These are phyloP conservation scores for Bagarius yarrelli DNA, from an alignment of 2,113 vertebrate genomes.

Conservation along the genomic window DNA sequence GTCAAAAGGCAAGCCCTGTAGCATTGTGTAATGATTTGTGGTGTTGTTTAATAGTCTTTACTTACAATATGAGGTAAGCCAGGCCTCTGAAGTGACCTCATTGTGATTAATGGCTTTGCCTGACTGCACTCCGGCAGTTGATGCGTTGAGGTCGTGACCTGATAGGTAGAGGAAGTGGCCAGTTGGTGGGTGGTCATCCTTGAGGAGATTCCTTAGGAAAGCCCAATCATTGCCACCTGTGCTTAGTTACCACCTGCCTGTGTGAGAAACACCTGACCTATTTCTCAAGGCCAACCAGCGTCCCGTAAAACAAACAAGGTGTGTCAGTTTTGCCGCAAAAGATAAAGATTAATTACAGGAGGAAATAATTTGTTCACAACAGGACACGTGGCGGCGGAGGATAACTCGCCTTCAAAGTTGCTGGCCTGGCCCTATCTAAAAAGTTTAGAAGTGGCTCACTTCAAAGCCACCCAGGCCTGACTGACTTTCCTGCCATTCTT, in stretches of 20 bases:
- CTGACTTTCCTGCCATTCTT: constrained; percentile 97
- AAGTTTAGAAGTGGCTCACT: constrained; percentile 93
- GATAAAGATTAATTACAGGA: constrained; percentile 85
- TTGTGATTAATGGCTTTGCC: constrained; percentile 61
- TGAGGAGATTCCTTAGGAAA: constrained; percentile 54
- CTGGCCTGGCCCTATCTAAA: constrained; percentile 79
- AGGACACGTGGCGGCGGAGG: constrained; percentile 83
- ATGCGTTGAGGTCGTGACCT: constrained; percentile 65
- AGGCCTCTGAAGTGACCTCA: constrained; percentile 67
- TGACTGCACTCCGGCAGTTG: constrained; percentile 60
- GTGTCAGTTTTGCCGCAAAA: constrained; percentile 83
- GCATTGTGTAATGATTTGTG: constrained; percentile 29
- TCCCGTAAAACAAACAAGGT: constrained; percentile 69
- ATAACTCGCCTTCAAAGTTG: constrained; percentile 97
- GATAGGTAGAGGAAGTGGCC: constrained; percentile 65
- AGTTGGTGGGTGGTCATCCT: constrained; percentile 66
- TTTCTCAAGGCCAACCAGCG: constrained; percentile 34
- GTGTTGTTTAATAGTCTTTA: constrained; percentile 11
- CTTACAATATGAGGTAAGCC: constrained; percentile 37
- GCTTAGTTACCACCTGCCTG: constrained; percentile 20
- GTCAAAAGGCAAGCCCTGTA: constrained; percentile 23
- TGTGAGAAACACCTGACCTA: constrained; percentile 41
- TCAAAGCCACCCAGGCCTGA: constrained; percentile 79
- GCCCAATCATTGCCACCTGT: constrained; percentile 62
- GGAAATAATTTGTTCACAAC: constrained; percentile 95